Percentiles rank a stretch among this genome's conserved stretches.
Evolutionary conservation across 2,797 vertebrate genomes (phyloP).

Genomic region (Pipistrellus kuhlii): DNA sequence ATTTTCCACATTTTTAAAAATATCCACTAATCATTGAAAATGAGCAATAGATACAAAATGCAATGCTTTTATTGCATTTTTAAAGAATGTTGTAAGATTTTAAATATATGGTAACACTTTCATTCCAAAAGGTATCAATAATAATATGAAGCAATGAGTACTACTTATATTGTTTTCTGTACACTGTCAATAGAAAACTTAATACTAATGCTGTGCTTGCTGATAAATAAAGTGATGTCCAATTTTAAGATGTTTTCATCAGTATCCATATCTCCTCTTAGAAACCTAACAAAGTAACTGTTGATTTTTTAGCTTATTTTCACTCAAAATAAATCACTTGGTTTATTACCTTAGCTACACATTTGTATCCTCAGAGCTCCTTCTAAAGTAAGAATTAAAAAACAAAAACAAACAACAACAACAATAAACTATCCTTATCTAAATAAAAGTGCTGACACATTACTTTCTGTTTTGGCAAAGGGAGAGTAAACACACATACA

Average conservation of each 20-base stretch:
- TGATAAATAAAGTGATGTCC: not conserved
- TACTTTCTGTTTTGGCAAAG: not conserved
- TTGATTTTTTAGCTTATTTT: not conserved
- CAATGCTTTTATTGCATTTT: not conserved
- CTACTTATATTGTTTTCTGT: not conserved
- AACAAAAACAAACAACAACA: not conserved
- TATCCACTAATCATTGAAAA: not conserved
- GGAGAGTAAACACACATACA: not conserved
- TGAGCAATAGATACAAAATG: not conserved
- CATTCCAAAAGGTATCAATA: not conserved
- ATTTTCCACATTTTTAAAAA: slow-evolving; percentile 16
- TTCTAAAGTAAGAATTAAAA: slow-evolving; percentile 45
- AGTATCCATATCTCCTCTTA: not conserved
- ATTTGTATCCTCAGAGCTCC: not conserved
- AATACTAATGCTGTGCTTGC: not conserved
- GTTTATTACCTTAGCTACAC: slow-evolving; percentile 19
- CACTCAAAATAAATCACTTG: slow-evolving; percentile 26
- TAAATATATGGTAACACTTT: not conserved
- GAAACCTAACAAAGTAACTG: not conserved
- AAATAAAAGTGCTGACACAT: slow-evolving; percentile 25
- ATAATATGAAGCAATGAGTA: not conserved
- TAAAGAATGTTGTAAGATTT: not conserved
- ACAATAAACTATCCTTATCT: not conserved
- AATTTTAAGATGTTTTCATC: slow-evolving; percentile 23
- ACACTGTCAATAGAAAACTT: not conserved